Conservation (phyloP, 1,140 invertebrate genomes). For the Microplitis demolitor region DNA sequence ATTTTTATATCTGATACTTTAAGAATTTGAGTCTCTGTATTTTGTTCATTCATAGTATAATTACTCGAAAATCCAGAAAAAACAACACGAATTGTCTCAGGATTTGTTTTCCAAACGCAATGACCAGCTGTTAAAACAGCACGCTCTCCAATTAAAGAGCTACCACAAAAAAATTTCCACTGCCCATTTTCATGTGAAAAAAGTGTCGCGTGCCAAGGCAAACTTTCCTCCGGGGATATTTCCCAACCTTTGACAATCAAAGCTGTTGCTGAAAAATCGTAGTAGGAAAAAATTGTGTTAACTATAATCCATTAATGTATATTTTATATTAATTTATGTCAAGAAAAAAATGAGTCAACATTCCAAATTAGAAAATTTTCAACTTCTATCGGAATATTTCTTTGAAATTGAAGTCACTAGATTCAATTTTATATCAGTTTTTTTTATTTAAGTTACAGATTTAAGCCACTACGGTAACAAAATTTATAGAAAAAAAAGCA, state of each 20-base stretch:
- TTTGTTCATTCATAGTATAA: slow-evolving; percentile 34
- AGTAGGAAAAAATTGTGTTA: not conserved
- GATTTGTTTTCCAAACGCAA: slow-evolving; percentile 54
- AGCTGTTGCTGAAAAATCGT: slow-evolving; percentile 34
- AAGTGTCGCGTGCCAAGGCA: slow-evolving; percentile 57
- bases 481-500: too few species aligned
- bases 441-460: too few species aligned
- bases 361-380: too few species aligned
- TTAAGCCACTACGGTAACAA: too few species aligned
- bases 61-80: slow-evolving; percentile 51
- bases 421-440: not conserved
- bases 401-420: too few species aligned
- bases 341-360: not conserved
- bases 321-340: not conserved
- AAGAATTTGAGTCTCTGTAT: slow-evolving; percentile 44
- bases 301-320: not conserved
- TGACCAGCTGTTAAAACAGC: slow-evolving; percentile 58
- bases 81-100: slow-evolving; percentile 44
- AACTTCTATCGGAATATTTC: too few species aligned
- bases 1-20: slow-evolving; percentile 45
- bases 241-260: slow-evolving; percentile 53
- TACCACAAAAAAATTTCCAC: slow-evolving; percentile 58
- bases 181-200: slow-evolving; percentile 45
- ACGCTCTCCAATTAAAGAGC: slow-evolving; percentile 52
- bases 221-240: slow-evolving; percentile 26